phyloP scores from a whole-genome alignment of 2,888 invertebrate genomes.

The Drosophila dives region DNA sequence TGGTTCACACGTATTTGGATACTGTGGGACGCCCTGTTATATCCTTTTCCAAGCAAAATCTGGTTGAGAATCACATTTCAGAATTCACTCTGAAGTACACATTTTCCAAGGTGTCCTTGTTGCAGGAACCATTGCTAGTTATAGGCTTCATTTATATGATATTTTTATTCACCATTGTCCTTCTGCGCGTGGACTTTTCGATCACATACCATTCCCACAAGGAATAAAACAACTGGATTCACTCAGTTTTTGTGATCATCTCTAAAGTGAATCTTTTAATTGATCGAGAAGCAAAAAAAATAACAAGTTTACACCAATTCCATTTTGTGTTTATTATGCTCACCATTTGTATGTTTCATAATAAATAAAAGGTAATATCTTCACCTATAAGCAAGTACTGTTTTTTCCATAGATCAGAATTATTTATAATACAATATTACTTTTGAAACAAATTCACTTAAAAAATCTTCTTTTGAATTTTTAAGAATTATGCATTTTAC shows the following conservation, averaged over 20 bases:
- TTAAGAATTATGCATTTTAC: neutral
- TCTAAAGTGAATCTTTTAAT: slow-evolving; percentile 10
- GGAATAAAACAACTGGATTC: slow-evolving; percentile 36
- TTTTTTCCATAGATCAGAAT: neutral
- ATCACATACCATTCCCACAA: slow-evolving; percentile 87
- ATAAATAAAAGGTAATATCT: slow-evolving; percentile 5
- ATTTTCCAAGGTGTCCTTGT: slow-evolving; percentile 93
- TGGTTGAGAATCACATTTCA: slow-evolving; percentile 98
- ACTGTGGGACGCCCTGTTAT: slow-evolving; percentile 96
- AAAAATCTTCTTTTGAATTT: neutral
- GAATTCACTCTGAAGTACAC: slow-evolving; percentile 95
- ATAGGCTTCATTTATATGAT: slow-evolving; percentile 94
- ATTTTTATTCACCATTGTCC: slow-evolving; percentile 96
- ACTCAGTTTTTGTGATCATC: slow-evolving; percentile 4
- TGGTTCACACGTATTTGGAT: slow-evolving; percentile 97
- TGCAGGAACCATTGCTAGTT: slow-evolving; percentile 97
- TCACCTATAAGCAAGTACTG: neutral
- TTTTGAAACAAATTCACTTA: neutral
- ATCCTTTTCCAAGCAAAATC: slow-evolving; percentile 91
- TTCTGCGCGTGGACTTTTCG: slow-evolving; percentile 98
- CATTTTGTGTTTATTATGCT: slow-evolving; percentile 23
- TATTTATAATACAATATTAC: neutral
- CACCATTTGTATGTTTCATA: slow-evolving; percentile 27
- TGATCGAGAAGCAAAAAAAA: slow-evolving; percentile 27
- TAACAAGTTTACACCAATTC: slow-evolving; percentile 20